Base-by-base conservation (phyloP, 2,888 invertebrate species). In the Pimpla rufipes region DNA sequence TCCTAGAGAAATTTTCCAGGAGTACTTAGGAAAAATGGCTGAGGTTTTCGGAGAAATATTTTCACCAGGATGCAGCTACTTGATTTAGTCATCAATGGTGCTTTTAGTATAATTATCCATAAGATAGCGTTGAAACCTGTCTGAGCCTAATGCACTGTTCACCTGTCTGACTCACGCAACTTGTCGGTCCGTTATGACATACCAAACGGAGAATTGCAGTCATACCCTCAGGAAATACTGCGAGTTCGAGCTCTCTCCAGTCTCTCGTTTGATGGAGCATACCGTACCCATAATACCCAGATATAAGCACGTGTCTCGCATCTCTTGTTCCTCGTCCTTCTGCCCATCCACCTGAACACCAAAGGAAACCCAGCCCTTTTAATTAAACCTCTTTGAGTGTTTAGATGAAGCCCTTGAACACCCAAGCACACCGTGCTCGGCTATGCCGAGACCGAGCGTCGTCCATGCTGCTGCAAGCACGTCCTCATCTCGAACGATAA, bases 401-500 rank as follows among this genome's bases (percentile, higher is more conserved):
- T 67, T 64, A 52, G 70, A 55, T 52, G 45, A 11, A 52, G 1
- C 55, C 23, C 62, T 80, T 62, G 23, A 70, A 80, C 80, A 64
- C 68, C 45, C 40, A 55, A 21, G 64, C 70, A 55, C 52, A 55
- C 62, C 47, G 55, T n/a, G 67, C 45, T 29, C 21, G 18, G 16
- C 42, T 50, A 18, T n/a, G 40, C 29, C 16, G 16, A 4, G 35
- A 4, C 35, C 13, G 59, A 57, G 23, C 21, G 59, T 73, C 29
- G 45, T 71, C 29, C 74, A 47, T 47, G 74, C 45, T 21, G 50
- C 18, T 35, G 37, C 59, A 66, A 59, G 70, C 83, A 55, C 83
- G 57, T 79, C 59, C 75, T 71, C 64, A 71, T 77, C 67, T 82
- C 42, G 59, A 66, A 79, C 70, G 79, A 77, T 79, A 77, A 85